Percentiles rank a stretch among this genome's conserved stretches.
phyloP scores from a whole-genome alignment of 2,888 invertebrate species.

The Mythimna vitellina region DNA sequence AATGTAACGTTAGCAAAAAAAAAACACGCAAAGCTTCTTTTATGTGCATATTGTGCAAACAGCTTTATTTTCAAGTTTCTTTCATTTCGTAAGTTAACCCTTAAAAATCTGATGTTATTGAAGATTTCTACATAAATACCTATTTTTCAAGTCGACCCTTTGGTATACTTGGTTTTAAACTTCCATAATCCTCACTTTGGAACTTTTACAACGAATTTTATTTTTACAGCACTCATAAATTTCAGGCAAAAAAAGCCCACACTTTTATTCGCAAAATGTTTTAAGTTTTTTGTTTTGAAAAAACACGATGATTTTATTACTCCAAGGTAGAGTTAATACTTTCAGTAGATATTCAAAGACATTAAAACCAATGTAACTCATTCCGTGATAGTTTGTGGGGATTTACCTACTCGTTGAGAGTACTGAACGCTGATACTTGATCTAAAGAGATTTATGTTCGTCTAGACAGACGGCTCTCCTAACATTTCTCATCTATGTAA shows the following conservation, averaged over 20 bases:
- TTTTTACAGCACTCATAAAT: conserved; percentile 46
- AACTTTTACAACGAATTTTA: conserved; percentile 43
- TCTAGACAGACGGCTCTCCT: conserved; percentile 70
- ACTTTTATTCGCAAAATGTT: conserved; percentile 58
- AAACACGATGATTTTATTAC: conserved; percentile 22
- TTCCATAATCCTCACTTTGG: conserved; percentile 46
- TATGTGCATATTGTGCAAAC: neutral
- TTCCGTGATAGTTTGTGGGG: conserved; percentile 69
- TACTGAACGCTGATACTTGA: conserved; percentile 73
- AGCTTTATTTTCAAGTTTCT: neutral
- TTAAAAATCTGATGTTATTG: conserved; percentile 27
- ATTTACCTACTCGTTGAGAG: conserved; percentile 71
- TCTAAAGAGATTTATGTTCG: conserved; percentile 76
- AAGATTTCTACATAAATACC: neutral
- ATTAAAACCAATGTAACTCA: conserved; percentile 54
- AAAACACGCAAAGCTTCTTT: neutral
- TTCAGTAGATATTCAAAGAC: conserved; percentile 10
- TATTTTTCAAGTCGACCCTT: neutral
- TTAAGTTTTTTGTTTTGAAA: conserved; percentile 29
- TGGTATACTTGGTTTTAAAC: conserved; percentile 26
- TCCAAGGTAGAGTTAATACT: conserved; percentile 6
- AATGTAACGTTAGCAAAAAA: too few relatives aligned
- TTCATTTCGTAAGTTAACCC: neutral
- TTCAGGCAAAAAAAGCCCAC: conserved; percentile 45
- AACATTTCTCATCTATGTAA: conserved; percentile 60